Percentiles rank a stretch among this genome's conserved stretches.
Conservation (phyloP, 2,797 vertebrate species). For the Danio jaintianensis region DNA sequence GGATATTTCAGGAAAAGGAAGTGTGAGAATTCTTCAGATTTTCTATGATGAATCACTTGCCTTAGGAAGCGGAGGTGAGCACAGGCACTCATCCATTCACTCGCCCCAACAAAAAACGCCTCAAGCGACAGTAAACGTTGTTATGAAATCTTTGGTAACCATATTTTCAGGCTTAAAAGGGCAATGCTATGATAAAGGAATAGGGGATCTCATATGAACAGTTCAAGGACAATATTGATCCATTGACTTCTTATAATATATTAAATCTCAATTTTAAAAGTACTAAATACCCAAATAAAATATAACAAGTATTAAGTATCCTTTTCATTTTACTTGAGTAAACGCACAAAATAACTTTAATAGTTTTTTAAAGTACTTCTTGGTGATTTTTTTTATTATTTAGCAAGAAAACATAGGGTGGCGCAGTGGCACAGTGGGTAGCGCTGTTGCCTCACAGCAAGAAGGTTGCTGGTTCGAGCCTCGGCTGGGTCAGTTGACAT, state of each 20-base stretch:
- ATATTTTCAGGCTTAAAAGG: conserved; percentile 4
- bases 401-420: too few relatives aligned
- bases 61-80: neutral
- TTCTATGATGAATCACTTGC: conserved; percentile 40
- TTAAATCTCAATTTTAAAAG: neutral
- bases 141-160: neutral
- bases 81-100: conserved; percentile 10
- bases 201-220: neutral
- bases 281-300: too few relatives aligned
- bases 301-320: too few relatives aligned
- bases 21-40: conserved; percentile 44
- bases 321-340: too few relatives aligned
- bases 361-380: too few relatives aligned
- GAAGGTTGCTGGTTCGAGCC: too few relatives aligned
- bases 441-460: too few relatives aligned
- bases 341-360: too few relatives aligned
- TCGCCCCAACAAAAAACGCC: neutral
- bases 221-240: neutral
- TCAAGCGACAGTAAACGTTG: neutral
- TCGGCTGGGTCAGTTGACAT: too few relatives aligned
- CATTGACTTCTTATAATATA: neutral
- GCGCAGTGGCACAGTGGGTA: too few relatives aligned
- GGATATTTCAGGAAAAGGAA: conserved; percentile 49
- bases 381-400: too few relatives aligned
- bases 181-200: neutral